Base-by-base conservation (phyloP, 1,140 invertebrate genomes). In the Apis cerana region DNA sequence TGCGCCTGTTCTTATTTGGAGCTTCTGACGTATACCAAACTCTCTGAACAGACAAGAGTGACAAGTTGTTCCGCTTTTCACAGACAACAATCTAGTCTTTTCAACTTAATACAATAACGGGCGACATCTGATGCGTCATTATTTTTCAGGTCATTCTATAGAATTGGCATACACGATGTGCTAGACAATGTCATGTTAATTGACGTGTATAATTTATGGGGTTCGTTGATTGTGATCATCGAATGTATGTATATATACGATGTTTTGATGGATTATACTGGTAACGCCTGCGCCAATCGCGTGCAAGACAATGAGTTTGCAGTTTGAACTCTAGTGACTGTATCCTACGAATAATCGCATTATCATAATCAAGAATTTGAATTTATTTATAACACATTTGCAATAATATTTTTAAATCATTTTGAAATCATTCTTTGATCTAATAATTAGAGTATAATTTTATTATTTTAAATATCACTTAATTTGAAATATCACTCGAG, bases 171-270 rank as follows among this genome's bases (percentile, higher is more conserved):
- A 13, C 67, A n/a, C 11, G 43, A 13, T n/a, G 13, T 5, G 23
- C 68, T 27, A 15, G 48, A 70, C 68, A 70, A 70, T 54, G n/a
- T 19, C 48, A 50, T 70, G 48, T 52, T 70, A 70, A 52, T 70
- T 69, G 68, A 48, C 68, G 23, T 21, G n/a, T 48, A 43, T 43
- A 69, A 69, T 69, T 69, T 69, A 69, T 69, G 68, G 48, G 68
- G 43, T 15, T 48, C 21, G 21, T 15, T 48, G 67, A 68, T 68
- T 68, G 33, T 48, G 12, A 12, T 23, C 21, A 27, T 52, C 69
- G 48, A 27, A 71, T 54, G 33, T 43, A 43, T 43, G 33, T 43
- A 43, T 43, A 2, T 43, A 48, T 11, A 56, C 23, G 69, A 19
- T 27, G 69, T 56, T 71, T 71, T 71, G 69, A 71, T 71, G 69